Base-by-base conservation (phyloP, 2,797 vertebrate genomes). In the Eulemur mongoz region DNA sequence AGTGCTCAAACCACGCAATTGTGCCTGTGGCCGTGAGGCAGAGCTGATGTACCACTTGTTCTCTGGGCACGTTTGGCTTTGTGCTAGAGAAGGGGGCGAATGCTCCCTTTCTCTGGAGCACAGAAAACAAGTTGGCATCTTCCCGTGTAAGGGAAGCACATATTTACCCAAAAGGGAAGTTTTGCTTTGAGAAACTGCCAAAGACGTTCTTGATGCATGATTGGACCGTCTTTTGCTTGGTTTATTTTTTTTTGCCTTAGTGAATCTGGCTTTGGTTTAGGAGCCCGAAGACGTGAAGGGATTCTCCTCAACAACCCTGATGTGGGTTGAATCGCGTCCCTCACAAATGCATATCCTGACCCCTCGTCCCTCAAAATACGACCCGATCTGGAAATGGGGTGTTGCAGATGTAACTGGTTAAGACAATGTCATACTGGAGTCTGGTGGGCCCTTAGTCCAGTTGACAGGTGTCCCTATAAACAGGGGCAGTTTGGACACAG, bases 1-100 rank as follows among this genome's bases (percentile, higher is more conserved):
- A 35, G 87, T 40, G n/a, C 65, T 96, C 43, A 94, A 30, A 83
- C 65, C 72, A 38, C 14, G 12, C 57, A n/a, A 9, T 93, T 85
- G 25, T 20, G 78, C 52, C n/a, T 7, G 45, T 43, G 89, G 70
- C n/a, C 86, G 11, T 61, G 30, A 93, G 91, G 75, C 1, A 17
- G 93, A 94, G 81, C 67, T 83, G 20, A 93, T 85, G 50, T 73
- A n/a, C 95, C 76, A 27, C 94, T 38, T 63, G 79, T 50, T 91
- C 35, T 20, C 65, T 0, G 2, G 0, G 76, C 22, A 78, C 2
- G 6, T 32, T 59, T 38, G 92, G 48, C 67, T 95, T 4, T 10
- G 30, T 75, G 90, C 18, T 61, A 63, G 61, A 91, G 9, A 72
- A 45, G 22, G 70, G 86, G 81, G 50, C 40, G 80, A n/a, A 15